Evolutionary conservation across 2,888 invertebrate genomes (phyloP).

Genomic region (Diarsia brunnea): DNA sequence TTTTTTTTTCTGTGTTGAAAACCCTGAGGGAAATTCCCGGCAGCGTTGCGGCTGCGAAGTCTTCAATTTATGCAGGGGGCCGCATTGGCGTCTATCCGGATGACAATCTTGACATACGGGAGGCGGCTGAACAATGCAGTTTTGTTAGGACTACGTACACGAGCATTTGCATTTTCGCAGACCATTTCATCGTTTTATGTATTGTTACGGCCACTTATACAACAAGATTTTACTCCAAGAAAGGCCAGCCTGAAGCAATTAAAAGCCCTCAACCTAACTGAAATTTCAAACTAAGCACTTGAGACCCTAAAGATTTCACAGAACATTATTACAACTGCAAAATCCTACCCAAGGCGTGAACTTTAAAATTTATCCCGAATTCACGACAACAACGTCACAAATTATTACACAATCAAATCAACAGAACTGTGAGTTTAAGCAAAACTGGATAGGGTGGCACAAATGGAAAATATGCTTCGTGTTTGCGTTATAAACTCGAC

Average conservation of each 20-base stretch:
- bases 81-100: slow-evolving; percentile 83
- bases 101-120: slow-evolving; percentile 84
- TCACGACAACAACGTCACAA: slow-evolving; percentile 51
- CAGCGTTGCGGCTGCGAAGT: slow-evolving; percentile 83
- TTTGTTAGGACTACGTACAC: slow-evolving; percentile 65
- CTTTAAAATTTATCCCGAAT: slow-evolving; percentile 56
- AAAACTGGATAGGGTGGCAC: slow-evolving; percentile 62
- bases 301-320: slow-evolving; percentile 54
- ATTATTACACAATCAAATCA: slow-evolving; percentile 62
- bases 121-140: slow-evolving; percentile 80
- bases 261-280: slow-evolving; percentile 33
- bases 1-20: slow-evolving; percentile 81
- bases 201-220: slow-evolving; percentile 12
- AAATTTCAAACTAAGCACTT: slow-evolving; percentile 44
- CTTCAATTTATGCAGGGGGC: slow-evolving; percentile 87
- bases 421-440: slow-evolving; percentile 49
- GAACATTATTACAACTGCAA: slow-evolving; percentile 50
- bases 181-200: slow-evolving; percentile 45
- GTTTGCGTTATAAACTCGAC: slow-evolving; percentile 85
- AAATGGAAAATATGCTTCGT: slow-evolving; percentile 81
- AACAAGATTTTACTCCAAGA: slow-evolving; percentile 6
- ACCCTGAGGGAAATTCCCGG: slow-evolving; percentile 87
- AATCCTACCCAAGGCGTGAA: slow-evolving; percentile 45
- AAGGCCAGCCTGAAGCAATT: slow-evolving; percentile 27
- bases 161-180: slow-evolving; percentile 58